Conservation (phyloP, 2,113 vertebrate genomes). For the Nicator chloris region DNA sequence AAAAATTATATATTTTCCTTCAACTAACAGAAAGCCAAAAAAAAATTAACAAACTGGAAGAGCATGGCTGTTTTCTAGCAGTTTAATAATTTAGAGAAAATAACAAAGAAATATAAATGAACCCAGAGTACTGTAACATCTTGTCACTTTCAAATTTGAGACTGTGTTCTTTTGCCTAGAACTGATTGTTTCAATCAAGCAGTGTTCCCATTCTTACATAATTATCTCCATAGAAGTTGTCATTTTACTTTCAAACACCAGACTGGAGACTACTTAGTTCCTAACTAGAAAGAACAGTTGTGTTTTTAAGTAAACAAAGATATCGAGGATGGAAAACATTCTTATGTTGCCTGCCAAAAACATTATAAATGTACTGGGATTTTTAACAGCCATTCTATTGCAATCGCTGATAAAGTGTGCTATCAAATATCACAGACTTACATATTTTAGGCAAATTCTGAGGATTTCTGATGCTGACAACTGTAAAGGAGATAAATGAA, state of each 20-base stretch:
- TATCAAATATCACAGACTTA: neutral
- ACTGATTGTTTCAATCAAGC: slow-evolving; percentile 8
- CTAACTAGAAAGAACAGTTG: neutral
- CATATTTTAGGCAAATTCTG: neutral
- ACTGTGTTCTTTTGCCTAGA: neutral
- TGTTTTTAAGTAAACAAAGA: slow-evolving; percentile 27
- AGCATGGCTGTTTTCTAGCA: neutral
- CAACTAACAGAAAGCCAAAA: neutral
- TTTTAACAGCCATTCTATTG: neutral
- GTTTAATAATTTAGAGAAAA: neutral
- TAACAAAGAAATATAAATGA: neutral
- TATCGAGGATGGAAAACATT: neutral
- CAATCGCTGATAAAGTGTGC: neutral
- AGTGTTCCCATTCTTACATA: neutral
- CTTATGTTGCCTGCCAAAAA: neutral
- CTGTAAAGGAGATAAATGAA: neutral
- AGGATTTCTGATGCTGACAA: neutral
- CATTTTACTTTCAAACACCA: slow-evolving; percentile 19
- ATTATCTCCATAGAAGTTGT: neutral
- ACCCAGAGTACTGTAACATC: neutral
- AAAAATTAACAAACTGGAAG: neutral
- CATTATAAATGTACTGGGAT: neutral
- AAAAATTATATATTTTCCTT: neutral
- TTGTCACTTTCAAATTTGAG: neutral
- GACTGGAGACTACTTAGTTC: neutral